phyloP scores from a whole-genome alignment of 2,888 invertebrate genomes.

The Meghimatium bilineatum region DNA sequence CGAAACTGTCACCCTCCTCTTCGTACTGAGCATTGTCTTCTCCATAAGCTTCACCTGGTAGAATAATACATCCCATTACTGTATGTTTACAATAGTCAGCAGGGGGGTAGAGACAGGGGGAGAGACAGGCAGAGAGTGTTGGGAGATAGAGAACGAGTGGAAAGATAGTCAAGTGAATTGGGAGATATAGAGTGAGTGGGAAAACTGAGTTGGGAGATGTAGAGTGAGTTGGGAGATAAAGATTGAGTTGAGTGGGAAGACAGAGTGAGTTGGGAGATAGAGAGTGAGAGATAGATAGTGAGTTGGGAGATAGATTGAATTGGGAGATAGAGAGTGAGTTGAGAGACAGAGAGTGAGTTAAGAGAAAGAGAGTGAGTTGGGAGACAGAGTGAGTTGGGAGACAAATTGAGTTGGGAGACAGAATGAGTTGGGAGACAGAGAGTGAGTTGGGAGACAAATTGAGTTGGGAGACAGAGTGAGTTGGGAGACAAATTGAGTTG shows the following conservation, averaged over 20 bases:
- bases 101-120: neutral
- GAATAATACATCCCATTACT: neutral
- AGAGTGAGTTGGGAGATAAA: neutral
- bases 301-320: neutral
- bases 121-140: neutral
- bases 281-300: neutral
- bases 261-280: neutral
- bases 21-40: slow-evolving; percentile 51
- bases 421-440: neutral
- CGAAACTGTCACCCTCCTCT: slow-evolving; percentile 66
- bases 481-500: neutral
- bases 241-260: too few relatives aligned
- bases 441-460: neutral
- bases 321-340: neutral
- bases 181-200: neutral
- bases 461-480: neutral
- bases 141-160: neutral
- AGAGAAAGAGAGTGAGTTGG: neutral
- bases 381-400: neutral
- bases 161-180: neutral
- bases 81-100: neutral
- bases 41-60: slow-evolving; percentile 22
- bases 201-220: neutral
- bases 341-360: neutral
- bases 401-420: neutral